Evolutionary conservation across 2,797 vertebrate species (phyloP), one percentile per base, ranked within the genome.

Genomic region (Scomberomorus guttatus): DNA sequence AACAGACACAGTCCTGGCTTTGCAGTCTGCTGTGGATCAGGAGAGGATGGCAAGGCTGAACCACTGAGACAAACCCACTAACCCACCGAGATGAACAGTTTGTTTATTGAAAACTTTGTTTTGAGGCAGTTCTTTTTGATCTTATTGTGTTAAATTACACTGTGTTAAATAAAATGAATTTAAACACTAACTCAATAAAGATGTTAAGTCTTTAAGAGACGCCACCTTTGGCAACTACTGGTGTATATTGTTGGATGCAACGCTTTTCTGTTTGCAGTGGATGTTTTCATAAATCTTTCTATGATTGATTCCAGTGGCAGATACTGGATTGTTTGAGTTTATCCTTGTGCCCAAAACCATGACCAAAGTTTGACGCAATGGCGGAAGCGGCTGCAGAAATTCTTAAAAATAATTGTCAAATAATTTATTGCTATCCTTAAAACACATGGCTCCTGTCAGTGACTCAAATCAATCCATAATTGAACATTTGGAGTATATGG

Each of bases 1-100:
- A 67, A 25, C 84, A 96, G 95, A 92, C 13, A 74, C 79, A 0
- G 77, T 91, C 4, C 37, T 87, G 81, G 89, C 86, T 52, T 56
- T 96, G 66, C 88, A 91, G 75, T 70, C 88, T 32, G 93, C 94
- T 5, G 68, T 95, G n/a, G 85, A 88, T 14, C 75, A 82, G 27
- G 94, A 94, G 73, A 67, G 67, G 66, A 71, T 54, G 68, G 34
- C 84, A 0, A 90, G 91, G 44, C 56, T 85, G 29, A 75, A 74
- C 24, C 70, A 59, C 56, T 93, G 60, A 93, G 64, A 72, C 0
- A 1, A 66, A 6, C 24, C 27, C 18, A 37, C 39, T 18, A 20
- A 48, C 6, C 1, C 5, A 15, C 15, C 55, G 10, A 5, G 34
- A 51, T 22, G 15, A 46, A 57, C 3, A n/a, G 13, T 46, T 15